Evolutionary conservation across 2,113 vertebrate species (phyloP).

Genomic region (Anser brachyrhynchus): DNA sequence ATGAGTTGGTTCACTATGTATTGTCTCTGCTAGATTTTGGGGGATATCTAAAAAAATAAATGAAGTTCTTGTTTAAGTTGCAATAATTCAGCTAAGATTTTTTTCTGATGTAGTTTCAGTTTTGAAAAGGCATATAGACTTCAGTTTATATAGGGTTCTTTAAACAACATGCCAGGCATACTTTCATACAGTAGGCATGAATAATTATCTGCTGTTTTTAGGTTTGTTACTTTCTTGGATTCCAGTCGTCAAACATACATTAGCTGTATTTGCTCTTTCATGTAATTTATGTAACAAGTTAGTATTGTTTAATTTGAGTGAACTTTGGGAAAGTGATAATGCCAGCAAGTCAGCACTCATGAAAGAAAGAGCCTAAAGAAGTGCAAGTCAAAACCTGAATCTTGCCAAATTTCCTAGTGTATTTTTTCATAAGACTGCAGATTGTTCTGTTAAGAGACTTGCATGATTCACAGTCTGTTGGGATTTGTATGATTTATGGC

Average conservation of each 20-base stretch:
- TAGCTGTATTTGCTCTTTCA: neutral
- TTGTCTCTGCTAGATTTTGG: neutral
- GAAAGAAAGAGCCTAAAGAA: neutral
- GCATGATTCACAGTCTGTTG: neutral
- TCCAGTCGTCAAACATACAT: neutral
- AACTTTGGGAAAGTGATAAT: neutral
- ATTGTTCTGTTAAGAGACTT: neutral
- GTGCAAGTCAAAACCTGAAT: neutral
- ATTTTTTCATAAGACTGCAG: neutral
- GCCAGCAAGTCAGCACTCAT: neutral
- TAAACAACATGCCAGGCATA: neutral
- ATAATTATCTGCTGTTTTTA: neutral
- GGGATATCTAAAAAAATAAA: neutral
- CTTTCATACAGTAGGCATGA: neutral
- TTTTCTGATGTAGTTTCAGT: neutral
- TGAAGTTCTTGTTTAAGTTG: neutral
- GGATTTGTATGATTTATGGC: neutral
- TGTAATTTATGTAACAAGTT: neutral
- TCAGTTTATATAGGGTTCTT: neutral
- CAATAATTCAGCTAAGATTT: neutral
- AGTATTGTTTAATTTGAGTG: neutral
- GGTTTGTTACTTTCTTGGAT: neutral
- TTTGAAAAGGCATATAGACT: neutral
- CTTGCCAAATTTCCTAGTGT: neutral
- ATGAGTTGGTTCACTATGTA: neutral